A percentile compares a stretch with the other conserved stretches of the same genome.
phyloP scores from a whole-genome alignment of 2,888 invertebrate species.

The Euplagia quadripunctaria region DNA sequence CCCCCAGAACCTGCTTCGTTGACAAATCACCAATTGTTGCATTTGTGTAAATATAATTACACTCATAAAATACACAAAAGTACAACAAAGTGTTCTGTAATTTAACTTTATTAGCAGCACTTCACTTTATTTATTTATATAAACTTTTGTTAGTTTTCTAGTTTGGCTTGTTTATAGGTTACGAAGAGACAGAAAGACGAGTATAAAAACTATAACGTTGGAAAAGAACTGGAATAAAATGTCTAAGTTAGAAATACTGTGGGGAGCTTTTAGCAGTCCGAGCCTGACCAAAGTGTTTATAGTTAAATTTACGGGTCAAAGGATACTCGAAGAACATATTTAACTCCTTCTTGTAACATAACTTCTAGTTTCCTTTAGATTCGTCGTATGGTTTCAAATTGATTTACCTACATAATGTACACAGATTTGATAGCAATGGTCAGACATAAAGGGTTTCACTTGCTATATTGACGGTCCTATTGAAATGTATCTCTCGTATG shows the following conservation, averaged over 20 bases:
- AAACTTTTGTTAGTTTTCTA: conserved; percentile 4
- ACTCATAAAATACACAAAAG: neutral
- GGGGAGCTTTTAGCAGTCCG: conserved; percentile 28
- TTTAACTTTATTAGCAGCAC: neutral
- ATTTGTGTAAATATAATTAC: neutral
- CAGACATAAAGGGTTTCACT: too few relatives aligned
- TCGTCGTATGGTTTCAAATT: neutral
- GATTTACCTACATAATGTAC: neutral
- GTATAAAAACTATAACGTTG: conserved; percentile 11
- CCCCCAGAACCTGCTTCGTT: too few relatives aligned
- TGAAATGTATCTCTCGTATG: neutral
- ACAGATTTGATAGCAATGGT: neutral
- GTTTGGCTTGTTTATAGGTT: conserved; percentile 17
- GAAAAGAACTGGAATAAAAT: neutral
- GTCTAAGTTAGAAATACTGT: conserved; percentile 32
- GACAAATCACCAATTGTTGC: too few relatives aligned
- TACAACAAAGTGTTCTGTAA: neutral
- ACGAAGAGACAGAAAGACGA: conserved; percentile 1
- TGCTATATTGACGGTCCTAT: neutral
- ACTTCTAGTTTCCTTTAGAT: neutral
- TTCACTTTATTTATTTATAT: conserved; percentile 1
- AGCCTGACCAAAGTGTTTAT: conserved; percentile 21
- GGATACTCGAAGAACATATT: neutral
- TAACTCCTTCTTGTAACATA: neutral
- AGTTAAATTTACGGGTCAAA: conserved; percentile 15